A percentile compares a stretch with the other conserved stretches of the same genome.
phyloP scores from a whole-genome alignment of 1,140 invertebrate species.

The Wiebesia pumilae region DNA sequence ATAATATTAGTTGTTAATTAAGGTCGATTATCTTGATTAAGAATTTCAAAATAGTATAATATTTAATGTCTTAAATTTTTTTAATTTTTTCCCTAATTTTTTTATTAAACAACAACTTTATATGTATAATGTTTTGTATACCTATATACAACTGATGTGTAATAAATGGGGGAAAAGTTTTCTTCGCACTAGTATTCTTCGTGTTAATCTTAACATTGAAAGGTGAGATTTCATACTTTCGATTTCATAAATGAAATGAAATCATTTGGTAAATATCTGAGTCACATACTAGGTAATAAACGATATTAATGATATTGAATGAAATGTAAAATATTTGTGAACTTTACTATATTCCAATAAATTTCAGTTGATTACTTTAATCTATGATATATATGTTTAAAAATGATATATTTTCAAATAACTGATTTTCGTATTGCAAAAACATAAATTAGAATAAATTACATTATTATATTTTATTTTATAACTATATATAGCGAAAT shows the following conservation, averaged over 20 bases:
- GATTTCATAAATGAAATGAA: background rate
- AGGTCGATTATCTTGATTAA: background rate
- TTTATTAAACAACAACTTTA: too few species aligned
- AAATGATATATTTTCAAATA: background rate
- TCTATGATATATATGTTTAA: background rate
- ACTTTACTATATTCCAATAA: background rate
- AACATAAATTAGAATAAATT: background rate
- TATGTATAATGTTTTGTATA: background rate
- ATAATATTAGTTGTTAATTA: background rate
- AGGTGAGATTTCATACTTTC: background rate
- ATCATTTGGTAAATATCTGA: conserved; percentile 1
- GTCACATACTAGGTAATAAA: background rate
- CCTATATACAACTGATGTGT: background rate
- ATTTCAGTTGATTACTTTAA: background rate
- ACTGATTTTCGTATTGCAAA: background rate
- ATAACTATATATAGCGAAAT: background rate
- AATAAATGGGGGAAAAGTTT: background rate
- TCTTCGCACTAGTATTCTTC: background rate
- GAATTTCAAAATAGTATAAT: too few species aligned
- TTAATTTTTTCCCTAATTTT: too few species aligned
- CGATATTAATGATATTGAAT: background rate
- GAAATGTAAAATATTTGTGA: background rate
- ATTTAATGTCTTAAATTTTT: too few species aligned
- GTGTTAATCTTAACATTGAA: background rate
- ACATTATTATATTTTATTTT: background rate